Conservation (phyloP, 2,113 vertebrate genomes). For the Sylvia atricapilla region DNA sequence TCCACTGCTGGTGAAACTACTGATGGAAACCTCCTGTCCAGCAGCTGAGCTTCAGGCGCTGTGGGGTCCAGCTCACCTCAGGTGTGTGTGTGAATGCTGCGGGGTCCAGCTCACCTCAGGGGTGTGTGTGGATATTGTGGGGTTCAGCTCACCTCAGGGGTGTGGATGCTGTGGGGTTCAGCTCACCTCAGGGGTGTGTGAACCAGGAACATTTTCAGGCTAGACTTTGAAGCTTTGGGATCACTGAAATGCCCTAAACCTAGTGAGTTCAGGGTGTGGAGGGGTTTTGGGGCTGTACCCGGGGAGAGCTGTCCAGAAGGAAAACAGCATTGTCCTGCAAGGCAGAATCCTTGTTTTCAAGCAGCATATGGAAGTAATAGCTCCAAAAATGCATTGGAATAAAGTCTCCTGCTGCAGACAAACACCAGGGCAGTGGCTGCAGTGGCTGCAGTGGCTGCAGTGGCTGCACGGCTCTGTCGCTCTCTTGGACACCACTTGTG, state of each 20-base stretch:
- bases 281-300: background rate
- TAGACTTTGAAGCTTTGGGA: fast-evolving
- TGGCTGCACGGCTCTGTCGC: fast-evolving
- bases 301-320: background rate
- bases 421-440: background rate
- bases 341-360: background rate
- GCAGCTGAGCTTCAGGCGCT: background rate
- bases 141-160: background rate
- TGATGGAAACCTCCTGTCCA: background rate
- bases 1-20: background rate
- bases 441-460: background rate
- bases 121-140: background rate
- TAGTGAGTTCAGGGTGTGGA: no score
- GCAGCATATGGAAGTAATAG: background rate
- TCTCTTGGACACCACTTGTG: background rate
- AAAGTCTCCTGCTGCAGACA: background rate
- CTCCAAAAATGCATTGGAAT: fast-evolving
- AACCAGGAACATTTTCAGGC: background rate
- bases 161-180: background rate
- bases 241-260: fast-evolving
- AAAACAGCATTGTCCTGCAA: background rate
- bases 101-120: background rate
- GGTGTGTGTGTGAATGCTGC: fast-evolving
- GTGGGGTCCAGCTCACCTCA: background rate
- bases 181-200: background rate